phyloP scores from a whole-genome alignment of 2,113 vertebrate species.

The Puffinus mauretanicus region DNA sequence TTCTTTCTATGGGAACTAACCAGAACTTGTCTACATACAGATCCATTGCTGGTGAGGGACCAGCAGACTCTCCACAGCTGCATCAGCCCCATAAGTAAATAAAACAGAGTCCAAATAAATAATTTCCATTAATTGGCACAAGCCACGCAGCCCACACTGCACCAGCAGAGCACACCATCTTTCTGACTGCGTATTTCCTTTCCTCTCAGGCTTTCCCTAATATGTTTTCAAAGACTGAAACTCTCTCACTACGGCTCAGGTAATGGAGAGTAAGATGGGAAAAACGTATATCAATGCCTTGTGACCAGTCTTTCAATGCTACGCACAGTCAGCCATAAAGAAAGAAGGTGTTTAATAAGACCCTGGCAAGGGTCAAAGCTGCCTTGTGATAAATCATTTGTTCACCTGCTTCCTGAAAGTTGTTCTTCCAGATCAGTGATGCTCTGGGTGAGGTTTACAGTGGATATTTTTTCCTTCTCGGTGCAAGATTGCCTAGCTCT shows the following conservation, averaged over 20 bases:
- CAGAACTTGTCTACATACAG: neutral
- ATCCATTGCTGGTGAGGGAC: neutral
- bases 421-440: constrained; percentile 42
- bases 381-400: constrained; percentile 19
- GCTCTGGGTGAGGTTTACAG: neutral
- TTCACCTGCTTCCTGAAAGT: constrained; percentile 1
- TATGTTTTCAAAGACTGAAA: neutral
- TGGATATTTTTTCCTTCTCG: neutral
- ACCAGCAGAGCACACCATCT: neutral
- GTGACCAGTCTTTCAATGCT: neutral
- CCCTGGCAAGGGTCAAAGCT: constrained; percentile 14
- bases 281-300: neutral
- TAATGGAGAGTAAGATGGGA: neutral
- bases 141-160: neutral
- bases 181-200: neutral
- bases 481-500: neutral
- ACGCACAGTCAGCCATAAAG: neutral
- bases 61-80: neutral
- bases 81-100: neutral
- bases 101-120: neutral
- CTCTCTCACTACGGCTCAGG: neutral
- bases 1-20: neutral
- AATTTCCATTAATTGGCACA: neutral
- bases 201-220: neutral
- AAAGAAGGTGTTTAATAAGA: constrained; percentile 6